phyloP scores from a whole-genome alignment of 2,888 invertebrate species.

The Cecidostiba fungosa region DNA sequence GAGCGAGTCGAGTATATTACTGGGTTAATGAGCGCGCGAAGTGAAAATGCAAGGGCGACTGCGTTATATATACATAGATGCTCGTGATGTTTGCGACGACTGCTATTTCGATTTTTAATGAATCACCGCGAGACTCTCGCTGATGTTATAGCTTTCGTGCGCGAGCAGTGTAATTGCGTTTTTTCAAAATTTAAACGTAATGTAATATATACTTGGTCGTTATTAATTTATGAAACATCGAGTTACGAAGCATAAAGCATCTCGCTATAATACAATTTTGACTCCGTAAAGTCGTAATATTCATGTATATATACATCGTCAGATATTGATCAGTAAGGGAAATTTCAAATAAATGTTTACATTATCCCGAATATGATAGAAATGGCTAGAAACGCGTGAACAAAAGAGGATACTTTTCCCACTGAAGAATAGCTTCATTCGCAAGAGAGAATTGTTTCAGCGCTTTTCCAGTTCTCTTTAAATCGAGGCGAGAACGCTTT shows the following conservation, averaged over 20 bases:
- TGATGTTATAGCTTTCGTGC: too few species aligned
- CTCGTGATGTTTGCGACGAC: neutral
- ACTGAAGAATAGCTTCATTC: neutral
- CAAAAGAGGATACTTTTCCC: neutral
- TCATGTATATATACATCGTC: too few species aligned
- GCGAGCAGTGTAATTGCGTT: too few species aligned
- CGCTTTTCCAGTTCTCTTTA: neutral
- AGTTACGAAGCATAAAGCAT: too few species aligned
- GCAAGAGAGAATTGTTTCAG: neutral
- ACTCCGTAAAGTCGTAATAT: too few species aligned
- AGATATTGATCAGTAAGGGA: too few species aligned
- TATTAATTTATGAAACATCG: too few species aligned
- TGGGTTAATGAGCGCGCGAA: neutral
- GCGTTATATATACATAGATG: neutral
- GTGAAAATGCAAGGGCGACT: neutral
- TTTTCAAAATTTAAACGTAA: too few species aligned
- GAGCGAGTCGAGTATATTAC: neutral
- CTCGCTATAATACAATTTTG: too few species aligned
- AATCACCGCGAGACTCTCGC: neutral
- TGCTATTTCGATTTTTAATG: constrained; percentile 3
- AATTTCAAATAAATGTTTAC: too few species aligned
- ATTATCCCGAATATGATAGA: too few species aligned
- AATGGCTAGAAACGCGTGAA: neutral
- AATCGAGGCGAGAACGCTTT: neutral
- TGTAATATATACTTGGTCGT: too few species aligned